Base-by-base conservation (phyloP, 2,888 invertebrate species). In the Gnatocerus cornutus region DNA sequence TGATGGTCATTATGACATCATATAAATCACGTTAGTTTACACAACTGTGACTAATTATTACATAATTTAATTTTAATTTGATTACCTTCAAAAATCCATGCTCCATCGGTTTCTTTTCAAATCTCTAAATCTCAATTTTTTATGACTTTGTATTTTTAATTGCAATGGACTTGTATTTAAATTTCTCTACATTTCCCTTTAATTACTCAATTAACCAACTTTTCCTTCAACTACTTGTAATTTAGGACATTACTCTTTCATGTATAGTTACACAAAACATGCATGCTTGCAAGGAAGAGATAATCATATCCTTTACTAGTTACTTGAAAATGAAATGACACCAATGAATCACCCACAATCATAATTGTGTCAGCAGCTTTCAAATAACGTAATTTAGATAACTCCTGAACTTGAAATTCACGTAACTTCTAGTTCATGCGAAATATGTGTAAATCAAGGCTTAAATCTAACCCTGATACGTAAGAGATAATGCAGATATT, bases 301-400 rank as follows among this genome's bases (percentile, higher is more conserved):
- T 41, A 41, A 41, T 41, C 41, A 10, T 41, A 41, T 41, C 41
- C 41, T 5, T 41, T 10, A 41, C 7, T 37, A 5, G 37, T n/a
- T 37, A 41, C 41, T 41, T 5, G 13, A 39, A 39, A 39, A 39
- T 39, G n/a, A 41, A 41, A 41, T 13, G 41, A 41, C 41, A 41
- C 41, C 41, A 13, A 41, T 41, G 41, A 41, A 12, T 41, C 41
- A 41, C 13, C 12, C 7, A 10, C 13, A 41, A 10, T 33, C 2
- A 33, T 33, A 33, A 33, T 33, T 33, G 33, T 33, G 33, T 6
- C 41, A 41, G n/a, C 41, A 13, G 41, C 41, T 41, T 41, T 41
- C 41, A 41, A 41, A 41, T 41, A 41, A 13, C 41, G 12, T 37
- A 37, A 37, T 37, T 41, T 41, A 41, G 41, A 41, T 13, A 13